A percentile compares a stretch with the other conserved stretches of the same genome.
These are phyloP conservation scores for Chondrosia reniformis DNA, from an alignment of 37 sponge, comb jelly and placozoan species.

Conservation along the genomic window DNA sequence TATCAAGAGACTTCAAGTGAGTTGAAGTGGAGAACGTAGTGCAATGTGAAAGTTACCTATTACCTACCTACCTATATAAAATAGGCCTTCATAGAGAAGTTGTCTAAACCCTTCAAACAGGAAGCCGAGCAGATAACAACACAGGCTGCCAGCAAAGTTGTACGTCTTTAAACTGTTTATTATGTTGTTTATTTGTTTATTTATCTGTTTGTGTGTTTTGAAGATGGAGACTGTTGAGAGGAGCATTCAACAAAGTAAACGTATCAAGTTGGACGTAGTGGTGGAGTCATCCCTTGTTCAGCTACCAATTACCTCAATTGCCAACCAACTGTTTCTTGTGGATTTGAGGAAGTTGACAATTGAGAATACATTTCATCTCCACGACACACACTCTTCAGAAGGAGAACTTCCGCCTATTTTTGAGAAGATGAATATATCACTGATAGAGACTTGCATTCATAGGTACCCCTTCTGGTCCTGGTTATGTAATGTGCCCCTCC, in stretches of 20 bases:
- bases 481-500: too few species aligned
- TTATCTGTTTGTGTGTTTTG: background rate
- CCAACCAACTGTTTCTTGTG: constrained; percentile 34
- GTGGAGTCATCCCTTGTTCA: constrained; percentile 57
- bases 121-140: too few species aligned
- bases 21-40: too few species aligned
- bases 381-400: background rate
- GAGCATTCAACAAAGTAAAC: constrained; percentile 10
- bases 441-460: constrained; percentile 27
- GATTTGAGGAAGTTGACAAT: constrained; percentile 52
- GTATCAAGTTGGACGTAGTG: constrained; percentile 42
- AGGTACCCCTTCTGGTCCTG: too few species aligned
- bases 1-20: too few species aligned
- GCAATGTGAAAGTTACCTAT: too few species aligned
- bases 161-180: too few species aligned
- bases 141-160: too few species aligned
- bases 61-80: too few species aligned
- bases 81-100: too few species aligned
- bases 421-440: constrained; percentile 25
- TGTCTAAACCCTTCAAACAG: too few species aligned
- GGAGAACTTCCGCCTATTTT: constrained; percentile 10
- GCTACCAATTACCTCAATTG: constrained; percentile 45
- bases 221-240: constrained; percentile 40
- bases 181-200: background rate
- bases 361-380: constrained; percentile 53